These are phyloP conservation scores for Cercopithecus hamlyni DNA, from an alignment of 2,797 vertebrate genomes.

Conservation along the genomic window DNA sequence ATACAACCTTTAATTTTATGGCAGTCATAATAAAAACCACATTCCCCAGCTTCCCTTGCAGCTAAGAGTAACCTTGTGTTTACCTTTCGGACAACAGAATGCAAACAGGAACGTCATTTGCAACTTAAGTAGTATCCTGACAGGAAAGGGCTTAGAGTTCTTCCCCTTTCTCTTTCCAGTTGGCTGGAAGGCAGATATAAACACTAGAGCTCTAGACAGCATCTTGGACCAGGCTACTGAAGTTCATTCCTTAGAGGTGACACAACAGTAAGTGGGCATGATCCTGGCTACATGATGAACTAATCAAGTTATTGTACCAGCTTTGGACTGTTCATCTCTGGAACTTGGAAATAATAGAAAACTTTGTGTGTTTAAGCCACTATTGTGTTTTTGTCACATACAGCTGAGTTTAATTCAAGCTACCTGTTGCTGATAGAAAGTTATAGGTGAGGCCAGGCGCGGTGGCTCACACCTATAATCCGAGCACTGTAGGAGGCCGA, in stretches of 20 bases:
- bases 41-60: background rate
- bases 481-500: no score
- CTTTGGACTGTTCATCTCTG: background rate
- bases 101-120: background rate
- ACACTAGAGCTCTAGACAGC: background rate
- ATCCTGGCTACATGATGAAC: background rate
- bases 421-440: background rate
- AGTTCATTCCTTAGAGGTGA: background rate
- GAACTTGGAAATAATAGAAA: background rate
- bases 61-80: background rate
- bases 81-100: background rate
- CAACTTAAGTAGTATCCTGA: background rate
- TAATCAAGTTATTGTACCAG: background rate
- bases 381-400: background rate
- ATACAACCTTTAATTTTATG: background rate
- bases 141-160: background rate
- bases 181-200: background rate
- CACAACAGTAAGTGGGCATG: background rate
- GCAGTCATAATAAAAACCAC: background rate
- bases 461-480: no score
- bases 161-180: background rate
- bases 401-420: slow-evolving; percentile 24
- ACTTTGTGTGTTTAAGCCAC: background rate
- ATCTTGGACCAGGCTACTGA: background rate
- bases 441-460: background rate